A percentile compares a stretch with the other conserved stretches of the same genome.
These are phyloP conservation scores for Cataglyphis livida DNA, from an alignment of 2,888 invertebrate species.

Conservation along the genomic window DNA sequence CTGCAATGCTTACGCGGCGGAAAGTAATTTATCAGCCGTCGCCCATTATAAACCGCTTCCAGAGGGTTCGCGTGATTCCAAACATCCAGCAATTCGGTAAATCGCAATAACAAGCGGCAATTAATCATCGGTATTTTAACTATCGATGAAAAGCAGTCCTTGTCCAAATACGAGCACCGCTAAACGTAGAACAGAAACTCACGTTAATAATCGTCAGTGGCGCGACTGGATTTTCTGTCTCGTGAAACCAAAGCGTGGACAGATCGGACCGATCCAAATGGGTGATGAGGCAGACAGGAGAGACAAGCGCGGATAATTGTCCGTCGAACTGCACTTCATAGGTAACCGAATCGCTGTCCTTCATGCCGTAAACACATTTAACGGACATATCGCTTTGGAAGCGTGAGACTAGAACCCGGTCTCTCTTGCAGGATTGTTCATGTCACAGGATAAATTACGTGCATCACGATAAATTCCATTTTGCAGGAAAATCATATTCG, in stretches of 20 bases:
- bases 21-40: constrained; percentile 49
- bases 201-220: constrained; percentile 69
- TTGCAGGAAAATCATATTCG: constrained; percentile 31
- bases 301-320: constrained; percentile 72
- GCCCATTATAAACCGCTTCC: constrained; percentile 48
- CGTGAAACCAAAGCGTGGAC: constrained; percentile 41
- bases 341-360: constrained; percentile 74
- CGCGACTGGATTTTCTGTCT: constrained; percentile 58
- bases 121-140: constrained; percentile 74
- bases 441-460: constrained; percentile 67
- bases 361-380: constrained; percentile 73
- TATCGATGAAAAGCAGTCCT: constrained; percentile 60
- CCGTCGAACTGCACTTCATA: constrained; percentile 72
- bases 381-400: constrained; percentile 63
- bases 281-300: constrained; percentile 61
- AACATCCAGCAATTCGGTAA: constrained; percentile 62
- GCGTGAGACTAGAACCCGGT: constrained; percentile 49
- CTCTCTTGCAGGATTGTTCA: constrained; percentile 49
- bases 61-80: constrained; percentile 34
- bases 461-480: constrained; percentile 42
- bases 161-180: constrained; percentile 45
- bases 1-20: constrained; percentile 38
- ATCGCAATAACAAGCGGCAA: constrained; percentile 68
- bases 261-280: constrained; percentile 45
- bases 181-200: constrained; percentile 53